A percentile compares a stretch with the other conserved stretches of the same genome.
These are phyloP conservation scores for Litoditis marina DNA, from an alignment of 2,888 invertebrate genomes.

Conservation along the genomic window DNA sequence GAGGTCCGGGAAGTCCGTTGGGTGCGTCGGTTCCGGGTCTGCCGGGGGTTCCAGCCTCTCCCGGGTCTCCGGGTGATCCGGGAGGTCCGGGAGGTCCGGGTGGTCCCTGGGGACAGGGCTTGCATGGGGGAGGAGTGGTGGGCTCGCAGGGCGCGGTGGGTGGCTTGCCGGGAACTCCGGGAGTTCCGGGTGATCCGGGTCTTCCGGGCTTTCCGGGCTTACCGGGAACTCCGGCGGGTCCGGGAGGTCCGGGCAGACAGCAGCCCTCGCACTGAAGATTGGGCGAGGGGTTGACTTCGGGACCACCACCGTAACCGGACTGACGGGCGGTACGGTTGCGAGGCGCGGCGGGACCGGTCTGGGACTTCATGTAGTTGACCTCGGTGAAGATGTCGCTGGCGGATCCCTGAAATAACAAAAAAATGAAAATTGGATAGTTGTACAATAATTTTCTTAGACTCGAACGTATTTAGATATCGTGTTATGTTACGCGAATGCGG, in stretches of 20 bases:
- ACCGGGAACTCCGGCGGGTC: constrained; percentile 53
- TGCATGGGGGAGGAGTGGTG: constrained; percentile 48
- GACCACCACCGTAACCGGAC: constrained; percentile 33
- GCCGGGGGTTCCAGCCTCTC: constrained; percentile 53
- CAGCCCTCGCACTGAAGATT: constrained; percentile 48
- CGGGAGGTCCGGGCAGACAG: constrained; percentile 54
- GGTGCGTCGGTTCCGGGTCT: constrained; percentile 46
- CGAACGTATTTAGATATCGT: too few species aligned
- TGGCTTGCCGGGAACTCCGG: constrained; percentile 44
- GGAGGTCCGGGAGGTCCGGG: constrained; percentile 49
- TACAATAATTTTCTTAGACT: too few species aligned
- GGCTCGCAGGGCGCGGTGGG: constrained; percentile 46
- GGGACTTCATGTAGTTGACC: constrained; percentile 53
- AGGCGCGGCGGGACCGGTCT: constrained; percentile 38
- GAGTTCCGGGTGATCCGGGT: constrained; percentile 50
- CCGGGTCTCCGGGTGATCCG: constrained; percentile 51
- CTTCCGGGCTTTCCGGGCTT: constrained; percentile 47
- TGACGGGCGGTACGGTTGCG: constrained; percentile 54
- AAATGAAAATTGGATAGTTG: background rate
- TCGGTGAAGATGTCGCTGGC: constrained; percentile 58
- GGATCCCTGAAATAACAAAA: constrained; percentile 45
- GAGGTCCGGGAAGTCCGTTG: constrained; percentile 46
- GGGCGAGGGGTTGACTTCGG: constrained; percentile 41
- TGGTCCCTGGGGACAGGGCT: constrained; percentile 37
- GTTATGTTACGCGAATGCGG: too few species aligned